Base-by-base conservation (phyloP, 1,140 invertebrate genomes). In the Streblospio benedicti region DNA sequence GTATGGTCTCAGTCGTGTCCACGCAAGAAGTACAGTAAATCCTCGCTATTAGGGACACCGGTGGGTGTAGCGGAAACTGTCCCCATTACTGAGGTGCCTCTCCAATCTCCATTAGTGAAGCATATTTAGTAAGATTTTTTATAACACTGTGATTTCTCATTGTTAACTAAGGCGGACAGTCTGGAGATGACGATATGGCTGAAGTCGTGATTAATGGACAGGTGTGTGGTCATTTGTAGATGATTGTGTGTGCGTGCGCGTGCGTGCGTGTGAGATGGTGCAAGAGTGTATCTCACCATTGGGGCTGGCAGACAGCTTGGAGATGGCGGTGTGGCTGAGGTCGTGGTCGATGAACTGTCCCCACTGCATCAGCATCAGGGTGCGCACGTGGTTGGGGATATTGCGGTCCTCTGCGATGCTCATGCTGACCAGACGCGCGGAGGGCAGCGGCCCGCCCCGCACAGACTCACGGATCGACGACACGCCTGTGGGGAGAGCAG, bases 311-410 rank as follows among this genome's bases (percentile, higher is more conserved):
- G 0, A 89, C 91, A 70, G 92, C 89, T 83, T 72, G 71, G 65
- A 92, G 96, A 58, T 88, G 20, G 44, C 58, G 0, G 91, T 87
- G 70, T 95, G 91, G 70, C 93, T 91, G 32, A 97, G 76, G 73
- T 97, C 93, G 69, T 97, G 93, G 73, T 96, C 93, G 4, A 96
- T 69, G 79, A 94, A 96, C 72, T 96, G 93, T 1, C 93, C 93
- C 93, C 93, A 97, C 75, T 96, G 93, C 93, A 97, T 97, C 0
- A 93, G 84, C 93, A 97, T 95, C 62, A 93, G 90, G 0, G 88
- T 89, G 49, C 89, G 88, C 58, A 80, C 68, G 1, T 82, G 72
- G 73, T 94, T 91, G 2, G 85, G 81, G 0, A 45, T 16, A 27
- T 43, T 27, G 5, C 9, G 5, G 53, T 43, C 35, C 20, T 56